phyloP scores from a whole-genome alignment of 2,888 invertebrate genomes.

The Quadroppia sp. region DNA sequence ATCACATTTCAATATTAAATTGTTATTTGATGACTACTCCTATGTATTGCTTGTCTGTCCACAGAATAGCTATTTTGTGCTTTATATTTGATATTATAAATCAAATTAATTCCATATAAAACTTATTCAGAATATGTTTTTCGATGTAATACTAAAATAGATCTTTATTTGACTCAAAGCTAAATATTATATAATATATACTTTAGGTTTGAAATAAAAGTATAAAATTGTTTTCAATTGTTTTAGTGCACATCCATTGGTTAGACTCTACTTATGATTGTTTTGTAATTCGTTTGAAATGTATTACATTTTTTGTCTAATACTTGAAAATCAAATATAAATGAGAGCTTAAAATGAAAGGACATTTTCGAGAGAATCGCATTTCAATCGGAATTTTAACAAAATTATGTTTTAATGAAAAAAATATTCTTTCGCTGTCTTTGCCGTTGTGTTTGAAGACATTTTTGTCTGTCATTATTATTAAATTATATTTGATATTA shows the following conservation, averaged over 20 bases:
- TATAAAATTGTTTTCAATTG: too few relatives aligned
- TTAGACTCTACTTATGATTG: too few relatives aligned
- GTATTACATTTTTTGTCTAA: too few relatives aligned
- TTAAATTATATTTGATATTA: conserved; percentile 19
- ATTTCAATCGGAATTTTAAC: background rate
- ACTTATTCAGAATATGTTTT: background rate
- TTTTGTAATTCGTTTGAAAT: too few relatives aligned
- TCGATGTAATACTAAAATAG: background rate
- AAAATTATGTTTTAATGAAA: background rate
- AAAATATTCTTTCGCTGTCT: background rate
- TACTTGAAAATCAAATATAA: too few relatives aligned
- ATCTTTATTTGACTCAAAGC: background rate
- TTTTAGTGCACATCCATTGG: too few relatives aligned
- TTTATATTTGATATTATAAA: conserved; percentile 1
- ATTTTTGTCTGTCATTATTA: background rate
- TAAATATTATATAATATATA: background rate
- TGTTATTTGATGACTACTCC: conserved; percentile 25
- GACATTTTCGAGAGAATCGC: background rate
- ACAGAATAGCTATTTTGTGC: background rate
- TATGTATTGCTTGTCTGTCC: background rate
- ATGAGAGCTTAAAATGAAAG: background rate
- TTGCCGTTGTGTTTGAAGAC: too few relatives aligned
- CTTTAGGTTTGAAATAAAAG: too few relatives aligned
- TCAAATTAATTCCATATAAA: background rate
- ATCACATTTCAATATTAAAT: conserved; percentile 38